Base-by-base conservation (phyloP, 2,888 invertebrate species). In the Micoletzkya japonica region DNA sequence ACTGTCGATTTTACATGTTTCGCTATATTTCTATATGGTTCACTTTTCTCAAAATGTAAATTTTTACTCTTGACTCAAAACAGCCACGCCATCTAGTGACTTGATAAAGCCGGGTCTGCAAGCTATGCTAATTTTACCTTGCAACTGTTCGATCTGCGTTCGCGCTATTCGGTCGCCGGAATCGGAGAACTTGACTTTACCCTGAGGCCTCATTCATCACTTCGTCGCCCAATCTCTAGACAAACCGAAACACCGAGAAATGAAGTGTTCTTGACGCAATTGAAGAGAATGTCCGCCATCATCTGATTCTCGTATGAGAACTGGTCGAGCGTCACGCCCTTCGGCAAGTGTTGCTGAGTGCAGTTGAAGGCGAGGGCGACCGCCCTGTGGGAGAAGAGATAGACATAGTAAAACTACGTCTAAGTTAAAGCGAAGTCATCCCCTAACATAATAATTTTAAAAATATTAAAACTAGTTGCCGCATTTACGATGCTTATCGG, bases 191-290 rank as follows among this genome's bases (percentile, higher is more conserved):
- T 95, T 96, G 74, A 99, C 98, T 83, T 92, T 90, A 59, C 97
- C 97, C 96, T 97, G 87, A 60, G 78, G 64, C 30, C 37, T n/a
- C 26, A 17, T 39, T 52, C 36, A 20, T 34, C 36, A n/a, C 57
- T 58, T 36, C 34, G n/a, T 36, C 6, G 6, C 36, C 24, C 24
- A 6, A 56, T 54, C 36, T 50, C n/a, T 54, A n/a, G 14, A 60
- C 92, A 90, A 88, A 97, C 97, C 86, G 97, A 98, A 75, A 98
- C 93, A 75, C 98, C 98, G 68, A 94, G 90, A 87, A 98, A 98
- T 85, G 94, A 93, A 28, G 96, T 97, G n/a, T 94, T 92, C 88
- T 96, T 96, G 89, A 98, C 95, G 50, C 97, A 96, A 74, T 93
- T 91, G 88, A 96, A 96, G 85, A 98, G 93, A 87, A 94, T 93